Conservation (phyloP, 1,140 invertebrate species). For the Aphelenchoides fujianensis region DNA sequence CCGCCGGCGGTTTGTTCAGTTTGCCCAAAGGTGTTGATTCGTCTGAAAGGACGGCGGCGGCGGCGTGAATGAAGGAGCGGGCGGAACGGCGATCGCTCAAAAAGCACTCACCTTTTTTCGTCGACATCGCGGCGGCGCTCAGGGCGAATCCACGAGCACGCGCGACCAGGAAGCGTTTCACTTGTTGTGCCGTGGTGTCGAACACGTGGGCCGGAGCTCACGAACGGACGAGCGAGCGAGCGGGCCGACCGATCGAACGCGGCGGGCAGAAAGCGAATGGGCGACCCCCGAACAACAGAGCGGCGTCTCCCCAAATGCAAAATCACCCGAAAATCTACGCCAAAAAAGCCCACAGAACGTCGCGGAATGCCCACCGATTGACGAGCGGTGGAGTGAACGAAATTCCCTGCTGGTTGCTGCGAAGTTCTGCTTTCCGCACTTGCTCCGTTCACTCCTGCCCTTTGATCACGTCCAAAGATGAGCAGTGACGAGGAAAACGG, state of each 20-base stretch:
- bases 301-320: background rate
- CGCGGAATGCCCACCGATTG: background rate
- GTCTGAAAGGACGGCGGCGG: background rate
- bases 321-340: background rate
- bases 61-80: too few relatives aligned
- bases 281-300: too few relatives aligned
- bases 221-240: background rate
- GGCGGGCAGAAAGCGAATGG: background rate
- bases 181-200: background rate
- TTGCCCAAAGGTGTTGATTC: constrained; percentile 1
- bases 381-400: background rate
- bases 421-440: background rate
- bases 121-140: background rate
- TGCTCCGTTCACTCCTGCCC: background rate
- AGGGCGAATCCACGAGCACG: background rate
- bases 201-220: background rate
- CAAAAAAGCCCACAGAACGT: constrained; percentile 2
- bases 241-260: background rate
- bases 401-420: background rate
- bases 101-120: constrained; percentile 1
- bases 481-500: background rate
- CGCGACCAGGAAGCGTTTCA: background rate
- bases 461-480: background rate
- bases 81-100: too few relatives aligned
- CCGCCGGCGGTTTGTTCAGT: constrained; percentile 21